Conservation (phyloP, 1,140 invertebrate species). For the Arion vulgaris region DNA sequence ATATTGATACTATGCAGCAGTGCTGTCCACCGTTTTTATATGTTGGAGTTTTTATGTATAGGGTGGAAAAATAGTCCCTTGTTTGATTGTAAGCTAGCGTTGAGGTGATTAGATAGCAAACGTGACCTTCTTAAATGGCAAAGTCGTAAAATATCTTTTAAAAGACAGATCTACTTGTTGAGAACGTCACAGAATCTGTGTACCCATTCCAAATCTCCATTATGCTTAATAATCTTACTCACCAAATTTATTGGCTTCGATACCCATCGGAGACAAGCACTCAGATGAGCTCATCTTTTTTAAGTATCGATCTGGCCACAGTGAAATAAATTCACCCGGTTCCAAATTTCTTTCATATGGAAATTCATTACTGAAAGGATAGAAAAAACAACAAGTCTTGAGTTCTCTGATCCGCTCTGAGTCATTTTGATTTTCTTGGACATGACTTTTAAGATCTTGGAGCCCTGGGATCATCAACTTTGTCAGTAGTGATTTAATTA, state of each 20-base stretch:
- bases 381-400: background rate
- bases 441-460: background rate
- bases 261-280: background rate
- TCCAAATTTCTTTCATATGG: constrained; percentile 5
- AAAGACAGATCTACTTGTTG: too few species aligned
- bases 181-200: background rate
- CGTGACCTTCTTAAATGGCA: too few species aligned
- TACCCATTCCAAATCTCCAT: background rate
- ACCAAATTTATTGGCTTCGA: background rate
- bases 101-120: too few species aligned
- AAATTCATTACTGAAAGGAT: background rate
- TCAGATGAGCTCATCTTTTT: constrained; percentile 10
- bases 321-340: background rate
- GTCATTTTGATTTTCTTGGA: background rate
- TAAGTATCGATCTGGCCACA: background rate
- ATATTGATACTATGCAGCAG: too few species aligned
- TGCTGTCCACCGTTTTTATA: too few species aligned
- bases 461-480: background rate
- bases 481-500: background rate
- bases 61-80: too few species aligned
- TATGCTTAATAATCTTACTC: background rate
- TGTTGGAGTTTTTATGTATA: too few species aligned
- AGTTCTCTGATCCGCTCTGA: background rate
- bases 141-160: too few species aligned
- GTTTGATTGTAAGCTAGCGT: too few species aligned